Base-by-base conservation (phyloP, 1,140 invertebrate genomes). In the Zeugodacus cucurbitae region DNA sequence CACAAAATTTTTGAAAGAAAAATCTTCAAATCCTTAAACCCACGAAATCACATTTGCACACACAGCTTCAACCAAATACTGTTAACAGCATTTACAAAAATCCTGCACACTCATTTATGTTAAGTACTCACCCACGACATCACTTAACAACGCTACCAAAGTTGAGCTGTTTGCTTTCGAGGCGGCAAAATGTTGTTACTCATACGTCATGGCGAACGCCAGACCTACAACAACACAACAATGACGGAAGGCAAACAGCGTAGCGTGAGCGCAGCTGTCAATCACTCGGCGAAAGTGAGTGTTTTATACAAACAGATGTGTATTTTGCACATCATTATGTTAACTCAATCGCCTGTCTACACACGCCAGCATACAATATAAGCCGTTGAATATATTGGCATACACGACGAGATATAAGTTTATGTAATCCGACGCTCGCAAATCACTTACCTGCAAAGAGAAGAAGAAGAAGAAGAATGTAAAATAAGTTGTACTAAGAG, bases 371-470 rank as follows among this genome's bases (percentile, higher is more conserved):
- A 34, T 4, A 37, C 7, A 32, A 0, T 17, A 17, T 70, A 32
- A 70, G 29, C 32, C 26, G 10, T 70, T 34, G 70, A 41, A n/a
- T n/a, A 74, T 41, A 8, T 74, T 74, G 37, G 32, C n/a, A n/a
- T 4, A 4, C 11, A 70, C 11, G 11, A 70, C 11, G 11, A 4
- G 64, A 17, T 4, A 34, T 48, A 54, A 54, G 48, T 54, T 54
- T 54, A 17, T 54, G 48, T 54, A 54, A 48, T 54, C 48, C 14
- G 8, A 3, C 64, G 26, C 70, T 74, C n/a, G 4, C 14, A 41
- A 37, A 74, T 74, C 70, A 74, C 70, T 74, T 74, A 74, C 70
- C 70, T 74, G 37, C 5, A 74, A 74, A 74, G 37, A 74, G n/a
- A 74, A 22, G n/a, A 37, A 41, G 22, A 34, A 41, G 70, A 67